These are phyloP conservation scores for Zhuqinia jingwanae DNA, from an alignment of 2,888 invertebrate species.

Conservation along the genomic window DNA sequence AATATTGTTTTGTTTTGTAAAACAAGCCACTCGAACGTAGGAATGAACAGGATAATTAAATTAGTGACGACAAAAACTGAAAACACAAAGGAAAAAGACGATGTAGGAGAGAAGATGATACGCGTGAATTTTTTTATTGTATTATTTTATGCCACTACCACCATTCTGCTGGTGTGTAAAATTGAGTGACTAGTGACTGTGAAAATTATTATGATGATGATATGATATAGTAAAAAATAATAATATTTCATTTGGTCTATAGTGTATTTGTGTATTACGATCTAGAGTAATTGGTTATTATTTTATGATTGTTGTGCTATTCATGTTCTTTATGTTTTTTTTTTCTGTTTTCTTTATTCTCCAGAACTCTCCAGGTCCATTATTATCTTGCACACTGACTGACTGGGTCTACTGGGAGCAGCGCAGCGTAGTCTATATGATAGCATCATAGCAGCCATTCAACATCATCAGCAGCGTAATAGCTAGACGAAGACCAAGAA, in stretches of 20 bases:
- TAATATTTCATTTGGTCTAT: no score
- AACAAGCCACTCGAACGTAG: no score
- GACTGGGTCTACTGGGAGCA: no score
- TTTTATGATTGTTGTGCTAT: neutral
- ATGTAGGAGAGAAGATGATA: neutral
- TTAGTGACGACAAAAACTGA: constrained; percentile 46
- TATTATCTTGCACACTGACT: constrained; percentile 17
- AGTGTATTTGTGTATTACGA: no score
- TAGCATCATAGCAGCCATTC: neutral
- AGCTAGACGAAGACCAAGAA: neutral
- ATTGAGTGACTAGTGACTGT: neutral
- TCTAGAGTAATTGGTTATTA: constrained; percentile 32
- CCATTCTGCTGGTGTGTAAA: neutral
- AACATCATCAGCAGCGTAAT: neutral
- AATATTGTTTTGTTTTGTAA: no score
- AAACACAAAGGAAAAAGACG: no score
- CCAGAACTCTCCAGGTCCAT: constrained; percentile 42
- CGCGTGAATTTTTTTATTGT: neutral
- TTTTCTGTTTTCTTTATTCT: constrained; percentile 6
- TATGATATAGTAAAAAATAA: neutral
- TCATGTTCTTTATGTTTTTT: neutral
- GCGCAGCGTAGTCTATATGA: neutral
- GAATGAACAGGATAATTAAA: constrained; percentile 48
- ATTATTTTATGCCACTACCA: neutral
- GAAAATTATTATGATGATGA: neutral